Evolutionary conservation across 2,888 invertebrate species (phyloP), one percentile per base, ranked within the genome.

Genomic region (Epiblema foenella): DNA sequence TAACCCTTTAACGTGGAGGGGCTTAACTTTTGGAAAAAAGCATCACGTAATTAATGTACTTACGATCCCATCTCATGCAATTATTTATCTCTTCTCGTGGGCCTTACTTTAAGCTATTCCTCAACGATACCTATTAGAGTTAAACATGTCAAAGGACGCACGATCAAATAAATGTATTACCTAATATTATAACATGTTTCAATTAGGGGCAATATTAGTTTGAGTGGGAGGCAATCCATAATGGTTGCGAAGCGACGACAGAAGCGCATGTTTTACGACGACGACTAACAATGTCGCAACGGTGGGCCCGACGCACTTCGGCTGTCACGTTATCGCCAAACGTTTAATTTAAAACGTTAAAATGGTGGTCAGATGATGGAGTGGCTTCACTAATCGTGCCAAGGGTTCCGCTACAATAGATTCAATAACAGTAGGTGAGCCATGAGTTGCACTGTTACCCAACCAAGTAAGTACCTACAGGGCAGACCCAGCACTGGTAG

Each of bases 331-430:
- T 89, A 89, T 91, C 90, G 74, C 76, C 75, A 76, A 85, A 81
- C 87, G 82, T 88, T 91, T 88, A 89, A 89, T 89, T 71, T 67
- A 67, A 71, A 62, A 71, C 66, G 66, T 71, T 71, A 88, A 89
- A 88, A 88, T 83, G 81, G 83, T 83, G 80, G 78, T 73, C 78
- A 78, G 78, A 88, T 91, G 92, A 93, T 91, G 82, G 93, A 93
- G 89, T 89, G 87, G 80, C 77, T 78, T 74, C 76, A 77, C 77
- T 69, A 73, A 75, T 63, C 58, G 80, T 80, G 81, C 81, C 83
- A 84, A 85, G 85, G 83, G 82, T 81, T 77, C 80, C 82, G 82
- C 85, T 87, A 89, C 66, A 71, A 67, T 57, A 54, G 66, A 56
- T 49, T 46, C 54, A 71, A 57, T 51, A 57, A 62, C 71, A 71